Evolutionary conservation across 2,797 vertebrate genomes (phyloP), one percentile per base, ranked within the genome.

Genomic region (Acrocephalus scirpaceus): DNA sequence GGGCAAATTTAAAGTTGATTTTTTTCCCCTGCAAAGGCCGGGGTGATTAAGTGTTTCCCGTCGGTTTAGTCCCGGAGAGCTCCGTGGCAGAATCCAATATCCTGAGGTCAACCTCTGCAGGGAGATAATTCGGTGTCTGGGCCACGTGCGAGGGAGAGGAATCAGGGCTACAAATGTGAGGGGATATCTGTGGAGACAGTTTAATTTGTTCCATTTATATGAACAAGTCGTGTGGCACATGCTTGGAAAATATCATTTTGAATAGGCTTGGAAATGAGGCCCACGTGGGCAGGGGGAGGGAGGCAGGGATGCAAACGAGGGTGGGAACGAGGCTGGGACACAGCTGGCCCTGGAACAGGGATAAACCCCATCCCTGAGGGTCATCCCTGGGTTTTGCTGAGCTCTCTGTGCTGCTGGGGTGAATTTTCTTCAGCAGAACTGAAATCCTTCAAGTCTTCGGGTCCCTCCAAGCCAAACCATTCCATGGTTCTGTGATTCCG

Each of bases 1-100:
- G 98, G 97, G 98, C 98, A 98, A 98, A 99, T 99, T 99, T 98
- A 97, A 98, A 98, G 98, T 98, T 98, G 98, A 98, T 98, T 98
- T 98, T 98, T 97, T 97, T 7, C 5, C 96, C 98, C 98, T 97
- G 97, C 98, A 98, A 98, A 98, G 98, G 97, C 96, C 94, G 95
- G 91, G 97, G 98, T 98, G 98, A 99, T 99, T 98, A 98, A 98
- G 98, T 98, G 98, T 98, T 98, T 98, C 98, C 98, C 97, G 95
- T 97, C 80, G 84, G 97, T 98, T 97, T 75, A 94, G 97, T 97
- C 97, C 97, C 94, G 97, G 96, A 97, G 97, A 98, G 97, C 96
- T 95, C 50, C 98, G 98, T 98, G 97, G 98, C 96, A 97, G 98
- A 98, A 98, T 98, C 98, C 97, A 97, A 98, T 99, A 98, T 99